These are phyloP conservation scores for Urocyon cinereoargenteus DNA, from an alignment of 2,797 vertebrate genomes.

Conservation along the genomic window DNA sequence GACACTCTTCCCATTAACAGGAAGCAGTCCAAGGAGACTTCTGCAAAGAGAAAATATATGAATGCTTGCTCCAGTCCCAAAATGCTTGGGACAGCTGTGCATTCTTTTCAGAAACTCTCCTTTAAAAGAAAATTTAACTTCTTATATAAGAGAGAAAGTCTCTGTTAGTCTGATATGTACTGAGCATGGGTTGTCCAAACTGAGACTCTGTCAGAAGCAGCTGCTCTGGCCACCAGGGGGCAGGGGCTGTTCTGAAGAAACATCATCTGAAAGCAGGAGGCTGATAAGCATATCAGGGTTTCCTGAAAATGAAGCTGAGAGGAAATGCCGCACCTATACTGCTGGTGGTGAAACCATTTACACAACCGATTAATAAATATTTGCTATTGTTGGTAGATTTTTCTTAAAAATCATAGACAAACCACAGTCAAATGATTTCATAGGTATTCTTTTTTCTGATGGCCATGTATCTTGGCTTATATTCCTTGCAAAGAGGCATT, in stretches of 20 bases:
- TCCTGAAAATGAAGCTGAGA: not conserved
- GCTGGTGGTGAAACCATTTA: not conserved
- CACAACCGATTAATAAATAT: not conserved
- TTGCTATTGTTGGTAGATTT: not conserved
- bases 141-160: not conserved
- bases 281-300: not conserved
- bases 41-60: not conserved
- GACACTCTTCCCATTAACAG: not conserved
- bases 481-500: not conserved
- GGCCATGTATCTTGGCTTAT: not conserved
- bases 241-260: too few relatives aligned
- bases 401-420: not conserved
- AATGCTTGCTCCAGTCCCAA: not conserved
- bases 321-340: not conserved
- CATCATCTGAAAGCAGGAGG: accelerated
- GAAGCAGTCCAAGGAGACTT: not conserved
- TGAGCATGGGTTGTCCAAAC: not conserved
- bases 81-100: not conserved
- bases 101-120: not conserved
- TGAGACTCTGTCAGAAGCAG: not conserved
- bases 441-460: not conserved
- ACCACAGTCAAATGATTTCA: not conserved
- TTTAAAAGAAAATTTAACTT: not conserved
- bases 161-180: accelerated
- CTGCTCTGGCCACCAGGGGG: not conserved